Percentiles rank a stretch among this genome's conserved stretches.
Evolutionary conservation across 2,888 invertebrate species (phyloP).

Genomic region (Lasioglossum zephyrum): DNA sequence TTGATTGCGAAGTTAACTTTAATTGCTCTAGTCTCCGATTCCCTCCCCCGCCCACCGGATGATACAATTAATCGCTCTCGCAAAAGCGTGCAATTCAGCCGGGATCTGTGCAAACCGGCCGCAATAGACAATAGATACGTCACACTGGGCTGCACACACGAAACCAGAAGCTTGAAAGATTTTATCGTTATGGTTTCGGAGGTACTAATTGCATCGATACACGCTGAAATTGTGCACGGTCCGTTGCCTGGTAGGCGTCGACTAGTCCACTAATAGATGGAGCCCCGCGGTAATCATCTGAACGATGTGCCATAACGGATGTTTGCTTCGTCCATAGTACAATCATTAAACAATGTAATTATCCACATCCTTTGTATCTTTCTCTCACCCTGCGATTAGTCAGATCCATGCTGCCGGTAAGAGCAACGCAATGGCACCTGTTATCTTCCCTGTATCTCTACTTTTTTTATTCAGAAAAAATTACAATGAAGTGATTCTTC

Average conservation of each 20-base stretch:
- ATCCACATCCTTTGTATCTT: conserved; percentile 77
- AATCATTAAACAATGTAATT: conserved; percentile 82
- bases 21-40: conserved; percentile 19
- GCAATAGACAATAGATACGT: not conserved
- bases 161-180: conserved; percentile 22
- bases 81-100: conserved; percentile 13
- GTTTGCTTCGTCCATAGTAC: conserved; percentile 75
- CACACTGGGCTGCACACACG: not conserved
- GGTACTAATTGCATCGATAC: conserved; percentile 64
- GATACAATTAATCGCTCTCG: conserved; percentile 15
- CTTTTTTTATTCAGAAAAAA: not conserved
- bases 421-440: not conserved
- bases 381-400: conserved; percentile 67
- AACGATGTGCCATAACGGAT: conserved; percentile 78
- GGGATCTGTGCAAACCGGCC: not conserved
- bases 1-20: conserved; percentile 61
- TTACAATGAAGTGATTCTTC: not conserved
- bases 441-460: not conserved
- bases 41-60: not conserved
- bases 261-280: conserved; percentile 58
- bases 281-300: conserved; percentile 79
- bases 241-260: conserved; percentile 55
- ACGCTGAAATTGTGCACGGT: conserved; percentile 63
- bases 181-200: conserved; percentile 35
- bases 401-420: not conserved